phyloP scores from a whole-genome alignment of 2,113 vertebrate species.

The Tragelaphus scriptus region DNA sequence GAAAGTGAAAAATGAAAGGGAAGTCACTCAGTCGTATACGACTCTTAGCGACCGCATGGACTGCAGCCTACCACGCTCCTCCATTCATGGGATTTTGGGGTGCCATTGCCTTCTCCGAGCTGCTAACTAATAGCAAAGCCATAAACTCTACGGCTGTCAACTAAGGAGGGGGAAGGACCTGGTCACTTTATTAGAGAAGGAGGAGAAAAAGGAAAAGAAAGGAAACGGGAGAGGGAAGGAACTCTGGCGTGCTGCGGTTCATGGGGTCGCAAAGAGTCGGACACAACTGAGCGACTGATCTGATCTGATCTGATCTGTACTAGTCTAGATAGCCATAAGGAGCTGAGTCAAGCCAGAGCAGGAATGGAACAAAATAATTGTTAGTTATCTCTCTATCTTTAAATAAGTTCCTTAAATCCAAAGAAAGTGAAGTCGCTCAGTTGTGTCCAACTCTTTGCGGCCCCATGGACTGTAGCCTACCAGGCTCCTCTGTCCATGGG shows the following conservation, averaged over 20 bases:
- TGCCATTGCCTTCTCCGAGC: background rate
- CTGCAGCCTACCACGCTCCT: no score
- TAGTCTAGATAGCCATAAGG: background rate
- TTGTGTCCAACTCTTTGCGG: no score
- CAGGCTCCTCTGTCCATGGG: no score
- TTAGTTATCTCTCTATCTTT: background rate
- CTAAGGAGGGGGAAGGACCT: background rate
- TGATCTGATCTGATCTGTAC: background rate
- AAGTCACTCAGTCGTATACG: no score
- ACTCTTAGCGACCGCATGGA: no score
- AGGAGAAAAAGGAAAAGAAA: background rate
- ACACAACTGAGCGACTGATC: no score
- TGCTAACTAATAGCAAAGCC: background rate
- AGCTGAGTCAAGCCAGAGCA: background rate
- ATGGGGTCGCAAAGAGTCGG: no score
- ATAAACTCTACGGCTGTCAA: background rate
- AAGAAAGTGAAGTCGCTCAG: background rate
- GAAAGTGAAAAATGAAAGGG: no score
- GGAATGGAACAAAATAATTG: background rate
- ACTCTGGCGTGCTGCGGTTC: background rate
- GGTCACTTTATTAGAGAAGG: background rate
- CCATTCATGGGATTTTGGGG: no score
- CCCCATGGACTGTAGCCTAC: no score
- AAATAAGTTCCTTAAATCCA: background rate
- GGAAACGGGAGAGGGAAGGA: background rate